A percentile compares a stretch with the other conserved stretches of the same genome.
Conservation (phyloP, 2,113 vertebrate species). For the Gorsachius goisagi region DNA sequence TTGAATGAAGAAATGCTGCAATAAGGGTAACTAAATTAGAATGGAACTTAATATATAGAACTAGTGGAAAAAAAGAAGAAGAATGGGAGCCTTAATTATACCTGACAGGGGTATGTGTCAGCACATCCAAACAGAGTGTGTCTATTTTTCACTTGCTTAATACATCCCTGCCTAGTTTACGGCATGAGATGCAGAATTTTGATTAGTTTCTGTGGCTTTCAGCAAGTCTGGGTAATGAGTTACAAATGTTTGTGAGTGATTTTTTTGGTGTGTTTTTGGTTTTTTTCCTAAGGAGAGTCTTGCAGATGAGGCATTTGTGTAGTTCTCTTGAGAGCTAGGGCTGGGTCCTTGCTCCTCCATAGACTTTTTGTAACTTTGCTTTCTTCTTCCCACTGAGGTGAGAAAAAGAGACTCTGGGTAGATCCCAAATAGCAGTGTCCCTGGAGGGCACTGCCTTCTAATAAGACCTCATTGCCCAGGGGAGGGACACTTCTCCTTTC, state of each 20-base stretch:
- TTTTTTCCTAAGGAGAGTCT: neutral
- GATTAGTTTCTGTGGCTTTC: neutral
- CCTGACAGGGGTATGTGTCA: neutral
- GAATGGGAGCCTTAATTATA: neutral
- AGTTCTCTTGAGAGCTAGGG: neutral
- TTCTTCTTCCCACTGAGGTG: neutral
- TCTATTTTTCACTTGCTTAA: neutral
- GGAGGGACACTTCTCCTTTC: neutral
- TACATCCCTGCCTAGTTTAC: neutral
- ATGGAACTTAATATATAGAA: constrained; percentile 2
- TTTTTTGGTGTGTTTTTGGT: neutral
- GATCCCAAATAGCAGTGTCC: neutral
- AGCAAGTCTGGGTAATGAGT: neutral
- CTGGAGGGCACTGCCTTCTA: neutral
- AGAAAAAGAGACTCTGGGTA: neutral
- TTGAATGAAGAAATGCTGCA: constrained; percentile 2
- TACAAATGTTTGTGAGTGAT: neutral
- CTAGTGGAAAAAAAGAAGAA: neutral
- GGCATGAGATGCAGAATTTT: neutral
- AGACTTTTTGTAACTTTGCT: neutral
- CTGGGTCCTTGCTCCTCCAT: neutral
- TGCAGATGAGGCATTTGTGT: neutral
- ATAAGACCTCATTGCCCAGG: neutral
- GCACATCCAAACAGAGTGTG: neutral
- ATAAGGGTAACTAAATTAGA: constrained; percentile 5